A percentile compares a stretch with the other conserved stretches of the same genome.
These are phyloP conservation scores for Nasonia longicornis DNA, from an alignment of 1,140 invertebrate genomes.

Conservation along the genomic window DNA sequence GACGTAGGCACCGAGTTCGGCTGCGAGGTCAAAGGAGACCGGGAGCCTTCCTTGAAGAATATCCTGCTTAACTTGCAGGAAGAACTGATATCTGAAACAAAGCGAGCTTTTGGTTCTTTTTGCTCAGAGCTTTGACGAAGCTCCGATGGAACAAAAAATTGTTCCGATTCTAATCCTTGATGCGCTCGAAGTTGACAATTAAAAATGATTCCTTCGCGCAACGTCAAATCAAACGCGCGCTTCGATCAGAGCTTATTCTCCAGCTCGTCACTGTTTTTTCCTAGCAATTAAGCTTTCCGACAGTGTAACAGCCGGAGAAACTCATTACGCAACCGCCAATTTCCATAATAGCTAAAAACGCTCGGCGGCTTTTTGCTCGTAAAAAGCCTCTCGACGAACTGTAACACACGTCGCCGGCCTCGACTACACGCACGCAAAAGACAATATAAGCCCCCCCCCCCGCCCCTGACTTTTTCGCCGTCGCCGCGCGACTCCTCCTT, in stretches of 20 bases:
- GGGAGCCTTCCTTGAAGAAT: conserved; percentile 90
- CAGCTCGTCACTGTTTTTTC: too few species aligned
- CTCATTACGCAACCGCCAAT: neutral
- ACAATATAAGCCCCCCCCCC: neutral
- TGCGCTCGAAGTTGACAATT: too few species aligned
- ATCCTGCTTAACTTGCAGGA: conserved; percentile 95
- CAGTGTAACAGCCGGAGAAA: neutral
- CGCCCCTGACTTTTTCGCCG: too few species aligned
- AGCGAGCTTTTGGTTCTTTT: neutral
- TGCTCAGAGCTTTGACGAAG: too few species aligned
- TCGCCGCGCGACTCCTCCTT: neutral
- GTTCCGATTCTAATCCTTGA: too few species aligned
- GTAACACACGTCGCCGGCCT: neutral
- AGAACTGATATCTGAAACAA: conserved; percentile 90
- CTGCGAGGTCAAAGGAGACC: conserved; percentile 88
- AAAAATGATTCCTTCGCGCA: too few species aligned
- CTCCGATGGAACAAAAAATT: too few species aligned
- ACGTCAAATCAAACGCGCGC: too few species aligned
- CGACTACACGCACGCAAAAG: neutral
- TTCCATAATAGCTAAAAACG: neutral
- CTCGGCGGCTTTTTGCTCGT: neutral
- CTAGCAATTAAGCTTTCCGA: neutral
- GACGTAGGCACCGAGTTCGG: conserved; percentile 92
- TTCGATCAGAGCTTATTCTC: neutral
- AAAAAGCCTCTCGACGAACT: neutral